phyloP scores from a whole-genome alignment of 2,113 vertebrate species.

The Pyrgilauda ruficollis region DNA sequence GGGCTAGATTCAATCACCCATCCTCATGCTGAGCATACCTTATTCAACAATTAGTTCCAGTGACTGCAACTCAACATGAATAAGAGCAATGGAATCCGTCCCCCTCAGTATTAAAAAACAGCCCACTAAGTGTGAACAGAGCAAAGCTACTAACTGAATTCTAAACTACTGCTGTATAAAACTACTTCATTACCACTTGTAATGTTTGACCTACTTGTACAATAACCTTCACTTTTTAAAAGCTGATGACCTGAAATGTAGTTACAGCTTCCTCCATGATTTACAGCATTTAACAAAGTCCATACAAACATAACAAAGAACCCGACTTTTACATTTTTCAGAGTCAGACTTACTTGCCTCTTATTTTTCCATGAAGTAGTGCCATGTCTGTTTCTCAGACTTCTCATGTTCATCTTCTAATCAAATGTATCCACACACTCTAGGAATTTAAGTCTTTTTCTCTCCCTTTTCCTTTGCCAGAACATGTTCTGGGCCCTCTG shows the following conservation, averaged over 20 bases:
- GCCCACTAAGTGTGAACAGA: neutral
- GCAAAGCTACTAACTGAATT: neutral
- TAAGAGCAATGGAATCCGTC: slow-evolving; percentile 12
- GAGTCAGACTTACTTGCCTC: neutral
- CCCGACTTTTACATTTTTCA: neutral
- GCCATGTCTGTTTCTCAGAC: neutral
- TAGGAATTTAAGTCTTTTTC: neutral
- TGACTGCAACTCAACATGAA: neutral
- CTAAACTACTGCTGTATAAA: neutral
- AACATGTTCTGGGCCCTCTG: neutral
- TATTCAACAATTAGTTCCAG: slow-evolving; percentile 51
- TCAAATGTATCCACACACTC: neutral
- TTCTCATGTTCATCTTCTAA: neutral
- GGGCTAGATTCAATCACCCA: slow-evolving; percentile 16
- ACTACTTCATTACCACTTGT: neutral
- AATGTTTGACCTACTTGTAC: neutral
- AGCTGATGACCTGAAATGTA: neutral
- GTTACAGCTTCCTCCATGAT: neutral
- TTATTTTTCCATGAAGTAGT: neutral
- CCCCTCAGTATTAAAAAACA: neutral
- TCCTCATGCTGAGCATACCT: slow-evolving; percentile 50
- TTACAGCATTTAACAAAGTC: neutral
- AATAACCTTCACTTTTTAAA: neutral
- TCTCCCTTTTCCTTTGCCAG: neutral
- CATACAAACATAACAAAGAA: neutral